phyloP scores from a whole-genome alignment of 2,113 vertebrate genomes.

The Haplotaxodon microlepis region DNA sequence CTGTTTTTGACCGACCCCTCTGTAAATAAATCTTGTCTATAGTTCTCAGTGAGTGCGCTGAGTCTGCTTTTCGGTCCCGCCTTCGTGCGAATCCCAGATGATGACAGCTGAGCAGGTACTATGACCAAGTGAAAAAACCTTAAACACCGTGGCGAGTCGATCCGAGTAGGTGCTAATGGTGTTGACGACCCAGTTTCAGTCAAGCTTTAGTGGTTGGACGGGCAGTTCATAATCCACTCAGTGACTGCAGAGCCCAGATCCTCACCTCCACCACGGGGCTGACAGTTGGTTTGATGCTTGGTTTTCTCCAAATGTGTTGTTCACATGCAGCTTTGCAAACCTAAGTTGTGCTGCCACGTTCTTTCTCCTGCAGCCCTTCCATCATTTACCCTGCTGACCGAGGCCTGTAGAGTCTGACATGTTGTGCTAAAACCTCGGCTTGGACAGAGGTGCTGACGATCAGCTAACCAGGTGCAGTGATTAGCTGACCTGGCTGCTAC shows the following conservation, averaged over 20 bases:
- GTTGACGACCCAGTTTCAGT: background rate
- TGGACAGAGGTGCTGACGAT: background rate
- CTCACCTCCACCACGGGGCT: background rate
- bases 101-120: background rate
- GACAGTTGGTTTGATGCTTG: background rate
- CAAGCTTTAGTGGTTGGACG: background rate
- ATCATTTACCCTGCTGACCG: background rate
- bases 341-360: background rate
- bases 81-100: accelerated
- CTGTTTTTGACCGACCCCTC: background rate
- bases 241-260: background rate
- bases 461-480: background rate
- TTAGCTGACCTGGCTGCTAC: background rate
- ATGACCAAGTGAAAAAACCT: background rate
- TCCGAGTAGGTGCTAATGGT: background rate
- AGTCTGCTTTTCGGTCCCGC: background rate
- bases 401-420: background rate
- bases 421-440: background rate
- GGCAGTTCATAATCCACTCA: background rate
- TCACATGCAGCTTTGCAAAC: background rate
- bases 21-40: background rate
- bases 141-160: background rate
- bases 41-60: background rate
- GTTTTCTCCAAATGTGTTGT: background rate
- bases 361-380: background rate